Evolutionary conservation across 2,113 vertebrate species (phyloP).

Genomic region (Lathamus discolor): DNA sequence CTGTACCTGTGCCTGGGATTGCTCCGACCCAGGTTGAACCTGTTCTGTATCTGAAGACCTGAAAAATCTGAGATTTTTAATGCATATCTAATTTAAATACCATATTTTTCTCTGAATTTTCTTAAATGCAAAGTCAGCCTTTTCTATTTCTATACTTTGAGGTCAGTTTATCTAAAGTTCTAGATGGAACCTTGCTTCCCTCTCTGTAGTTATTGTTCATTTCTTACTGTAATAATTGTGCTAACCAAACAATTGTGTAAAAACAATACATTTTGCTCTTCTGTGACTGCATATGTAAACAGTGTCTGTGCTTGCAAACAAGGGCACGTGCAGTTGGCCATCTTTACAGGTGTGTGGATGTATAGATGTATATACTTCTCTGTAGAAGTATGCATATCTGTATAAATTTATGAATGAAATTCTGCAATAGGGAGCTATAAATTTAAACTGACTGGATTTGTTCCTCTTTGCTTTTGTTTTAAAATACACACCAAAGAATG

Average conservation of each 20-base stretch:
- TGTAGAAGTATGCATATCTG: not conserved
- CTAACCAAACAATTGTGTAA: not conserved
- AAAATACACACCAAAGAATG: not conserved
- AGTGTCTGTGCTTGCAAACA: not conserved
- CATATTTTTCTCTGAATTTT: not conserved
- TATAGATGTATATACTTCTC: not conserved
- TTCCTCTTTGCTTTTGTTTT: not conserved
- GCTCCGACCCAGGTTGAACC: not conserved
- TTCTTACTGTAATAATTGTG: not conserved
- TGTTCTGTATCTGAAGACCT: not conserved
- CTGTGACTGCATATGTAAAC: not conserved
- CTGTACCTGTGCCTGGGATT: too few relatives aligned
- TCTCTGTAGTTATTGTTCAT: not conserved
- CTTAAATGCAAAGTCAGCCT: not conserved
- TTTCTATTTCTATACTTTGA: not conserved
- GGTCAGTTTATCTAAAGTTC: not conserved
- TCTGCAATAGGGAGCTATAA: not conserved
- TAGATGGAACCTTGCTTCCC: not conserved
- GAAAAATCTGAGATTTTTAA: not conserved
- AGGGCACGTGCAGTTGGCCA: fast-evolving
- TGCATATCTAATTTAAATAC: not conserved
- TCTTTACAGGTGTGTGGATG: not conserved
- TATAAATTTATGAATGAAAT: not conserved
- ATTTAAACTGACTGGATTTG: not conserved
- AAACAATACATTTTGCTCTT: fast-evolving